Conservation (phyloP, 2,888 invertebrate genomes). For the Hedya salicella region DNA sequence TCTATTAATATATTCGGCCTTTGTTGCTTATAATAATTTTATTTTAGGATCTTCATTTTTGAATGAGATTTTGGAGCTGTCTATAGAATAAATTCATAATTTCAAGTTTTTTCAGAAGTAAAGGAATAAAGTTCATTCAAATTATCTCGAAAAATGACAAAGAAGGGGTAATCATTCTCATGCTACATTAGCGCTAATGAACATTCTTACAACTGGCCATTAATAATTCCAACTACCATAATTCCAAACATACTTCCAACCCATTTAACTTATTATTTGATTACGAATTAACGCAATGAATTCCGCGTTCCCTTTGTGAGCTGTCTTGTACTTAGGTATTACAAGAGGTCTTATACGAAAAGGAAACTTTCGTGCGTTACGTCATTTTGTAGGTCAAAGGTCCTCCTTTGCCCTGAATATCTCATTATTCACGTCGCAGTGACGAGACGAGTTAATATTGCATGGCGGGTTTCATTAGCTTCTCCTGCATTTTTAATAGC, state of each 20-base stretch:
- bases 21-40: too few relatives aligned
- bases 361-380: neutral
- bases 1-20: too few relatives aligned
- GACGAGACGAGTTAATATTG: conserved; percentile 30
- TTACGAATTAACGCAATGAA: conserved; percentile 15
- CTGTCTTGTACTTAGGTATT: neutral
- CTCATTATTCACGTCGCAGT: conserved; percentile 23
- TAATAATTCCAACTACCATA: neutral
- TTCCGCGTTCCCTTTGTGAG: conserved; percentile 1
- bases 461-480: conserved; percentile 35
- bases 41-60: too few relatives aligned
- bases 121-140: too few relatives aligned
- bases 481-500: conserved; percentile 34
- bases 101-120: too few relatives aligned
- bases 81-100: too few relatives aligned
- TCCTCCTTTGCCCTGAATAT: conserved; percentile 21
- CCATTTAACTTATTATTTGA: conserved; percentile 10
- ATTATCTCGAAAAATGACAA: neutral
- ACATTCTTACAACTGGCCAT: too few relatives aligned
- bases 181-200: too few relatives aligned
- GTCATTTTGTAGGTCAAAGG: neutral
- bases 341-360: neutral
- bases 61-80: too few relatives aligned
- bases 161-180: neutral
- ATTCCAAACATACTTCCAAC: neutral